Evolutionary conservation across 2,113 vertebrate species (phyloP), one percentile per base, ranked within the genome.

Genomic region (Micromys minutus): DNA sequence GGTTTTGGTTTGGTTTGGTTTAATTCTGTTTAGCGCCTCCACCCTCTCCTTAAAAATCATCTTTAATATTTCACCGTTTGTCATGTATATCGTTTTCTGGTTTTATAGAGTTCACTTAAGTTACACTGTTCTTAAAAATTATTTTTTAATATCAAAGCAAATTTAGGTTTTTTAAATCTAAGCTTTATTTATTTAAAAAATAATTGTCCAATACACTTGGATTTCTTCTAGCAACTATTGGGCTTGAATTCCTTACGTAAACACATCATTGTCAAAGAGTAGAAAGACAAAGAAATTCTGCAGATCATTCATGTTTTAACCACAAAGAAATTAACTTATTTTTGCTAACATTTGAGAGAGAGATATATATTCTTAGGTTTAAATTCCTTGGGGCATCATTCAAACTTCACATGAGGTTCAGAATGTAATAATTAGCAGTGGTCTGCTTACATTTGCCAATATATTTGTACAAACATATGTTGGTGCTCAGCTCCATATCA

Each of bases 381-480:
- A 65, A 69, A 90, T 94, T 97, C 96, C 97, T 95, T 94, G 57
- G 94, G 94, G 96, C 96, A 95, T 92, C 81, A 34, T 75, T 97
- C 86, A 94, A 95, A 77, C 69, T 94, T 95, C 95, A 90, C 90
- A 94, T 94, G 94, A 89, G 94, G 81, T 91, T 96, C 89, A 75
- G 90, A 95, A 90, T 97, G 69, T 95, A 97, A 97, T 97, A 98
- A 98, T 98, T 98, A 98, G 97, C 92, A 92, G 94, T 80, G 59
- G 92, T 69, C 94, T 93, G 88, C 96, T 97, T 96, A 93, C 94
- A 96, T 97, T 97, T 81, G 76, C 94, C 88, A 79, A 93, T 96
- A 81, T 97, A 98, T 98, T 97, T 97, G 97, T 97, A 98, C 97
- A 97, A 98, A 97, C 96, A 97, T 94, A 97, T 96, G 96, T 96